Evolutionary conservation across 2,113 vertebrate species (phyloP), one percentile per base, ranked within the genome.

Genomic region (Antechinus flavipes): DNA sequence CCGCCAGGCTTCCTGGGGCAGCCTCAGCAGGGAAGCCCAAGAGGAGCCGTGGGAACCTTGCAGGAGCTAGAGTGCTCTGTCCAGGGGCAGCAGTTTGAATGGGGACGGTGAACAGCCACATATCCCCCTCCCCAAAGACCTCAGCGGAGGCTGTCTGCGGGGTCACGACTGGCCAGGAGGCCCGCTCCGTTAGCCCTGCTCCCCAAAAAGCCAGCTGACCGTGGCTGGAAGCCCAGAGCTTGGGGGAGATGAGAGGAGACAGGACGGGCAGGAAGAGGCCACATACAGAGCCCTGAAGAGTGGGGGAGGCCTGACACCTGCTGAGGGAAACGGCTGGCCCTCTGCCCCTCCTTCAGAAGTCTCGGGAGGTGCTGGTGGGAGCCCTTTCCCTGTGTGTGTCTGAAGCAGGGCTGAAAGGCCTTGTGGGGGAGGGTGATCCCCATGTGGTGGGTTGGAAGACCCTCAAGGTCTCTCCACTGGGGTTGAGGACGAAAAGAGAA

Each of bases 151-250:
- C 8, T 89, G 12, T 26, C 84, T 46, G 35, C 42, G 46, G 19
- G 46, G 89, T 8, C 19, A 2, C 16, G 46, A 35, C 12, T 61
- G 58, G 11, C 27, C 27, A 35, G 27, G 2, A 61, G 0, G 0
- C 61, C 61, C 2, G 0, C 12, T 35, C 61, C 35, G 12, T 68
- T 35, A 30, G 3, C 30, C 58, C 58, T 4, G 30, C 90, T 97
- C 42, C 49, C 96, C 91, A 94, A 22, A 94, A 96, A 95, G 91
- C 2, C 95, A 54, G 76, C 91, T 93, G 42, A 23, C 93, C 26
- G 9, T 92, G 6, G 94, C 95, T 54, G n/a, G 61, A 93, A 90
- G 42, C 42, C 42, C 26, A 61, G 92, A n/a, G 89, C 50, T 50
- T 91, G 56, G 54, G 56, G 93, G 50, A 97, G 91, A 92, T 22